phyloP scores from a whole-genome alignment of 2,888 invertebrate species.

The Eremobia ochroleuca region DNA sequence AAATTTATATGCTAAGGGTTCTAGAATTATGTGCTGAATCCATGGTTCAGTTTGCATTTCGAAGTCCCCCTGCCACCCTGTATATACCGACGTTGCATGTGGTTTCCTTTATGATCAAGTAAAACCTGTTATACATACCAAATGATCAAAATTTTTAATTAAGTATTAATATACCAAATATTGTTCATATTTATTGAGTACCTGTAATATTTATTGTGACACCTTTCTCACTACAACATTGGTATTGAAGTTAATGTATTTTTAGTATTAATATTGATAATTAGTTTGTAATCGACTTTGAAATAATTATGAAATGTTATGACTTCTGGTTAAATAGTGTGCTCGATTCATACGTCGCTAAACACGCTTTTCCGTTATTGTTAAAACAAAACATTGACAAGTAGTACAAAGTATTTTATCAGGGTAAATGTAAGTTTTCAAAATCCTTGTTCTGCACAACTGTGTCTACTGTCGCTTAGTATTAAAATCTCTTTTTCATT shows the following conservation, averaged over 20 bases:
- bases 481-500: slow-evolving; percentile 2
- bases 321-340: neutral
- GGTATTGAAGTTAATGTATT: slow-evolving; percentile 20
- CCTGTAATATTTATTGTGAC: slow-evolving; percentile 41
- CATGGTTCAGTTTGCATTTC: no score
- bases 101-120: slow-evolving; percentile 3
- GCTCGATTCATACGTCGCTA: neutral
- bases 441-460: neutral
- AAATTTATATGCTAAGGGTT: no score
- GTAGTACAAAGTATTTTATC: neutral
- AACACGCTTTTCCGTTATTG: neutral
- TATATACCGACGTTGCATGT: neutral
- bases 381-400: neutral
- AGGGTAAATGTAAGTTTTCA: neutral
- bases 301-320: neutral
- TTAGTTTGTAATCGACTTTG: slow-evolving; percentile 10
- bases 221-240: slow-evolving; percentile 22
- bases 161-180: slow-evolving; percentile 82
- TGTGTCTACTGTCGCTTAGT: neutral
- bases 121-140: slow-evolving; percentile 41
- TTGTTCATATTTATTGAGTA: slow-evolving; percentile 60
- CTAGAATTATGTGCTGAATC: no score
- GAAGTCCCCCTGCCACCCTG: no score
- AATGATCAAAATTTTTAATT: slow-evolving; percentile 62
- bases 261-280: slow-evolving; percentile 4